A percentile compares a stretch with the other conserved stretches of the same genome.
Conservation (phyloP, 1,140 invertebrate species). For the Nasonia vitripennis region DNA sequence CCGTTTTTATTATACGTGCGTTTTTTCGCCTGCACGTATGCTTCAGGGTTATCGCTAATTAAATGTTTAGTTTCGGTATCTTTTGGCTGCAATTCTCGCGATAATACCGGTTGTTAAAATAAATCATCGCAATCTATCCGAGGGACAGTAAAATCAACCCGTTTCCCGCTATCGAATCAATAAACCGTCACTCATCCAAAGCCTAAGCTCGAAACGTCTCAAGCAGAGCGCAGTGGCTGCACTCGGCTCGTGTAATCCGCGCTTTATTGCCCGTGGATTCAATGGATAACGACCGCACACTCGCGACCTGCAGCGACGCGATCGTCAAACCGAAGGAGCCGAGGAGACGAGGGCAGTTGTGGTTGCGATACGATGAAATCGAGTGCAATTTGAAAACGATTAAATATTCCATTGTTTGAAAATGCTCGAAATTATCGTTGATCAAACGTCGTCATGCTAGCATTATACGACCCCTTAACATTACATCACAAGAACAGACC, state of each 20-base stretch:
- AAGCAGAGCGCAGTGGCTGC: background rate
- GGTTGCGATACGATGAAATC: background rate
- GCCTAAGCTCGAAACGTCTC: background rate
- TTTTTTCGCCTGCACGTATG: too few species aligned
- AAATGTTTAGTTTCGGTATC: background rate
- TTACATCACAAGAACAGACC: too few species aligned
- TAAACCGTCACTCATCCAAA: slow-evolving; percentile 3
- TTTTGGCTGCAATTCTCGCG: background rate
- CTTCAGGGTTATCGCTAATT: background rate
- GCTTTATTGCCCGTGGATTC: slow-evolving; percentile 57
- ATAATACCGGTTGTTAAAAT: background rate
- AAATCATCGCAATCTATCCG: background rate
- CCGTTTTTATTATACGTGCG: background rate
- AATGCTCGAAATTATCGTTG: too few species aligned
- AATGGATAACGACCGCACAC: slow-evolving; percentile 52
- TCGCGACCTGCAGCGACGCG: slow-evolving; percentile 4
- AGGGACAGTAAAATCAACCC: background rate
- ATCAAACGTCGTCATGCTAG: too few species aligned
- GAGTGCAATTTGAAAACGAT: background rate
- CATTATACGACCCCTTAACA: too few species aligned
- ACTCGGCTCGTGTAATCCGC: slow-evolving; percentile 9
- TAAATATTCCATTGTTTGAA: background rate
- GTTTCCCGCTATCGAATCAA: background rate
- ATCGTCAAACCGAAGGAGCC: background rate
- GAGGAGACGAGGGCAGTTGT: background rate